These are phyloP conservation scores for Drosophila bunnanda DNA, from an alignment of 2,888 invertebrate species.

Conservation along the genomic window DNA sequence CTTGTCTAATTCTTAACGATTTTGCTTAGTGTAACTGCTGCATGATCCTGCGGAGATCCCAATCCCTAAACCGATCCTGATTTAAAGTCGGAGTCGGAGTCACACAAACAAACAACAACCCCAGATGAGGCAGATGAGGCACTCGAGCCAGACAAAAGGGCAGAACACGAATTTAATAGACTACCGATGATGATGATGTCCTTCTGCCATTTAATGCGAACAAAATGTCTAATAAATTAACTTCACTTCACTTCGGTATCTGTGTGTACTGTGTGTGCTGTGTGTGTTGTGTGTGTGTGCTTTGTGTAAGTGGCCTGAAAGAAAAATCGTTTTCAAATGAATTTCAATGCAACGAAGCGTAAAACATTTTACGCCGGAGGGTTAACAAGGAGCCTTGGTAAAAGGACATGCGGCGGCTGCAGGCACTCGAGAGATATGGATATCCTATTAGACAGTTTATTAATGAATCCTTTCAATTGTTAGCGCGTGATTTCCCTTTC, in stretches of 20 bases:
- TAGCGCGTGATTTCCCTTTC: constrained; percentile 81
- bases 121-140: constrained; percentile 59
- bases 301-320: constrained; percentile 78
- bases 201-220: constrained; percentile 77
- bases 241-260: constrained; percentile 73
- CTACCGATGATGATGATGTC: constrained; percentile 77
- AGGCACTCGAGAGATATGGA: constrained; percentile 64
- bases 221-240: constrained; percentile 83
- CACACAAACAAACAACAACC: constrained; percentile 73
- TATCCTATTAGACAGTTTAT: constrained; percentile 82
- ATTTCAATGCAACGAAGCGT: constrained; percentile 84
- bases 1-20: not conserved
- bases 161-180: constrained; percentile 80
- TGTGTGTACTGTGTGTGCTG: constrained; percentile 29
- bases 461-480: constrained; percentile 83
- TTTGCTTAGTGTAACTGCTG: constrained; percentile 20
- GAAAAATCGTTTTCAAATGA: constrained; percentile 83
- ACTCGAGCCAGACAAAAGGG: constrained; percentile 68
- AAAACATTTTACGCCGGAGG: constrained; percentile 81
- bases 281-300: constrained; percentile 52
- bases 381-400: constrained; percentile 59
- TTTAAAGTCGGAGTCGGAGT: constrained; percentile 52
- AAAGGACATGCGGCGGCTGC: constrained; percentile 80
- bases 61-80: constrained; percentile 25
- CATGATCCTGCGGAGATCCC: constrained; percentile 55